Conservation (phyloP, 2,113 vertebrate genomes). For the Pachypanchax playfairii region DNA sequence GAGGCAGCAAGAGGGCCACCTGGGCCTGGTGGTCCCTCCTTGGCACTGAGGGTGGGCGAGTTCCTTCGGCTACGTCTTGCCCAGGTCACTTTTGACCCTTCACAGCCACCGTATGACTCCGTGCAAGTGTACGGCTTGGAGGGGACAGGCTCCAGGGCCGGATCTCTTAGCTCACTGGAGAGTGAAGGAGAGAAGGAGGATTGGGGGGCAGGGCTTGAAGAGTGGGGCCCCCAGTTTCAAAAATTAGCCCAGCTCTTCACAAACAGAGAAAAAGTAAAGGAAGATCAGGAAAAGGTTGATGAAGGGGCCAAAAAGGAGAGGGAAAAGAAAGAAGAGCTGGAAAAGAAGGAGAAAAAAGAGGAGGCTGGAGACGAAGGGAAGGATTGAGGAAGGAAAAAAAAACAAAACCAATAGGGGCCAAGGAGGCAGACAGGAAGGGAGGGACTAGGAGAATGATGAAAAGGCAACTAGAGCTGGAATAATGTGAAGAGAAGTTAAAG, state of each 20-base stretch:
- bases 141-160: conserved; percentile 86
- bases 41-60: conserved; percentile 84
- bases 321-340: conserved; percentile 34
- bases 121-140: conserved; percentile 91
- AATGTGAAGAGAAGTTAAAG: conserved; percentile 79
- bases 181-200: conserved; percentile 81
- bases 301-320: conserved; percentile 43
- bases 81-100: conserved; percentile 88
- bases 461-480: conserved; percentile 70
- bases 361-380: conserved; percentile 49
- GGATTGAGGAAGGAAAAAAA: conserved; percentile 56
- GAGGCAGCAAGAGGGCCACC: conserved; percentile 63
- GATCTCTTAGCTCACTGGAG: conserved; percentile 89
- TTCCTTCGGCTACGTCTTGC: conserved; percentile 85
- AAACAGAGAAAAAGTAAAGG: conserved; percentile 77
- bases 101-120: conserved; percentile 89
- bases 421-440: conserved; percentile 45
- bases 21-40: conserved; percentile 68
- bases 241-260: conserved; percentile 87
- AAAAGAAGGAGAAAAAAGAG: conserved; percentile 48
- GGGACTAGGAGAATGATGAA: conserved; percentile 72
- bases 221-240: conserved; percentile 88
- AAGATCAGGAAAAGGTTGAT: conserved; percentile 55
- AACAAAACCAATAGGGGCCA: conserved; percentile 61
- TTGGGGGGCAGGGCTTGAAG: conserved; percentile 79